Evolutionary conservation across 2,797 vertebrate genomes (phyloP).

Genomic region (Anableps anableps): DNA sequence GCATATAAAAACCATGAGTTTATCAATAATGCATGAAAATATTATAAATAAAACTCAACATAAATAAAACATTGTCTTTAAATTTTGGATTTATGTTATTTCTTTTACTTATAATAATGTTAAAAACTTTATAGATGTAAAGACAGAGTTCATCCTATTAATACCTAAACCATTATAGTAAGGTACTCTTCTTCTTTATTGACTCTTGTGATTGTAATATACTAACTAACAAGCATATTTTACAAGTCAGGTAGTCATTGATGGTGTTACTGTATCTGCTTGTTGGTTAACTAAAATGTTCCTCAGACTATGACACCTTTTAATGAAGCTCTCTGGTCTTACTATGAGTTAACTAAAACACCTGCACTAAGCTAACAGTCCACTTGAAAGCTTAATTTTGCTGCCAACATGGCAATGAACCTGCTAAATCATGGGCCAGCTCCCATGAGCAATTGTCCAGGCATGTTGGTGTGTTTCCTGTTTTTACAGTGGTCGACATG

Average conservation of each 20-base stretch:
- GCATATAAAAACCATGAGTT: background rate
- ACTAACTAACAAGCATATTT: too few relatives aligned
- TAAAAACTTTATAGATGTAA: background rate
- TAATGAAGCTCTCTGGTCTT: conserved; percentile 54
- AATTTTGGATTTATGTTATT: background rate
- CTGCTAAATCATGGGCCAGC: conserved; percentile 76
- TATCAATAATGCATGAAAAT: background rate
- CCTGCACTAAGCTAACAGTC: conserved; percentile 39
- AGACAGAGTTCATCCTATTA: background rate
- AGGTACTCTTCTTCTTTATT: background rate
- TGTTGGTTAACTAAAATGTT: conserved; percentile 57
- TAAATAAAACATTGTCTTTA: background rate
- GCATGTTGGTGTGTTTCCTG: conserved; percentile 67
- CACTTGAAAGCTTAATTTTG: conserved; percentile 80
- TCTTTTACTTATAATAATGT: background rate
- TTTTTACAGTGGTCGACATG: conserved; percentile 74
- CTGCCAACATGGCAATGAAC: conserved; percentile 81
- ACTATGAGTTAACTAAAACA: conserved; percentile 27
- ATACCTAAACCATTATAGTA: background rate
- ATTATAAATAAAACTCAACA: background rate
- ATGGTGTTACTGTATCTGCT: conserved; percentile 24
- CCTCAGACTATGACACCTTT: conserved; percentile 50
- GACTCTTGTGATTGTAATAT: background rate
- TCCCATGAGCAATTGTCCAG: conserved; percentile 80
- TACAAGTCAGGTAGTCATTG: background rate